These are phyloP conservation scores for Episyrphus balteatus DNA, from an alignment of 1,140 invertebrate genomes.

Conservation along the genomic window DNA sequence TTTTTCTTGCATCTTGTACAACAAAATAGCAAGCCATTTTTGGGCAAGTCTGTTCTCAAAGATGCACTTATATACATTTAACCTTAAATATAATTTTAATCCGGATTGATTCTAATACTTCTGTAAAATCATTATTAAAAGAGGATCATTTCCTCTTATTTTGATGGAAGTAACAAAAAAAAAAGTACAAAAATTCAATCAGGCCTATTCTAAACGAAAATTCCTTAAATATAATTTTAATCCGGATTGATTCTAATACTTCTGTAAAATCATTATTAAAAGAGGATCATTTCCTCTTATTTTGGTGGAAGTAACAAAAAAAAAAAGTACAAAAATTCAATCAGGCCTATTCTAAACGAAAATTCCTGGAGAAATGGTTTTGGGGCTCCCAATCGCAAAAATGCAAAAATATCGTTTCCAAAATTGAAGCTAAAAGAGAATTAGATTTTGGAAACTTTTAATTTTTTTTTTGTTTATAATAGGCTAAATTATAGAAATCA, in stretches of 20 bases:
- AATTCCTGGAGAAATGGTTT: too few species aligned
- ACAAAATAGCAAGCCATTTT: too few species aligned
- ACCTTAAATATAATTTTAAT: slow-evolving; percentile 8
- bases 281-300: slow-evolving; percentile 5
- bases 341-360: not conserved
- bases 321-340: not conserved
- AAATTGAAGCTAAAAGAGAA: too few species aligned
- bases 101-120: slow-evolving; percentile 10
- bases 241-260: slow-evolving; percentile 10
- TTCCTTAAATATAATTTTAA: slow-evolving; percentile 8
- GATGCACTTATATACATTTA: slow-evolving; percentile 11
- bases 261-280: slow-evolving; percentile 4
- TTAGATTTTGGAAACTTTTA: too few species aligned
- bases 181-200: not conserved
- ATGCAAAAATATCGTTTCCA: too few species aligned
- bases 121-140: slow-evolving; percentile 5
- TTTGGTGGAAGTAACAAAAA: not conserved
- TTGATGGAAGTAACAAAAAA: not conserved
- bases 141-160: slow-evolving; percentile 3
- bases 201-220: not conserved
- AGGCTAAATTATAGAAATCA: too few species aligned
- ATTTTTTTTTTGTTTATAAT: too few species aligned
- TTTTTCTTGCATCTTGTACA: slow-evolving; percentile 27
- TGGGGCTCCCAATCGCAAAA: too few species aligned
- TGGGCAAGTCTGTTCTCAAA: too few species aligned